Evolutionary conservation across 2,797 vertebrate genomes (phyloP).

Genomic region (Thamnophis elegans): DNA sequence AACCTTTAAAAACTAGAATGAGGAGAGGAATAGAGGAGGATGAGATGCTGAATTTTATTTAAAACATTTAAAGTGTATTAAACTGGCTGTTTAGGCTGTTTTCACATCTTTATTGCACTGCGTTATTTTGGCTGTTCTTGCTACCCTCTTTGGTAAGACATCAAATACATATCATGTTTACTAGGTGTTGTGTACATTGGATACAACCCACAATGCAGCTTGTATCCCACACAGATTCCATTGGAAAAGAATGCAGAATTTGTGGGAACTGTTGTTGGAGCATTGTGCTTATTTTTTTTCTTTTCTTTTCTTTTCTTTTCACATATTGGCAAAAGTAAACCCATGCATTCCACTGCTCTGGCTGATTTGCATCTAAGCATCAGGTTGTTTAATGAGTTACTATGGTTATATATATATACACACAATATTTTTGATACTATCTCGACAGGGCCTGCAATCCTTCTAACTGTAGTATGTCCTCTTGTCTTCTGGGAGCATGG

Average conservation of each 20-base stretch:
- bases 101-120: neutral
- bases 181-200: neutral
- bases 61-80: neutral
- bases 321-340: constrained; percentile 1
- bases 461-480: neutral
- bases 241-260: neutral
- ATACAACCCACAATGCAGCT: neutral
- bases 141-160: neutral
- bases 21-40: neutral
- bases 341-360: neutral
- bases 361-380: constrained; percentile 5
- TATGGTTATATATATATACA: neutral
- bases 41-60: neutral
- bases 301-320: neutral
- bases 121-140: neutral
- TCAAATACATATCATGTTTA: neutral
- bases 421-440: neutral
- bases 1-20: neutral
- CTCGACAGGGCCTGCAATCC: neutral
- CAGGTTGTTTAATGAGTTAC: neutral
- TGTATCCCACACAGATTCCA: constrained; percentile 23
- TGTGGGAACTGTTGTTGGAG: constrained; percentile 7
- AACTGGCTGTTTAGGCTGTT: neutral
- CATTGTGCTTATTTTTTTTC: neutral
- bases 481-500: neutral